Conservation (phyloP, 2,797 vertebrate genomes). For the Myotis pilosus region DNA sequence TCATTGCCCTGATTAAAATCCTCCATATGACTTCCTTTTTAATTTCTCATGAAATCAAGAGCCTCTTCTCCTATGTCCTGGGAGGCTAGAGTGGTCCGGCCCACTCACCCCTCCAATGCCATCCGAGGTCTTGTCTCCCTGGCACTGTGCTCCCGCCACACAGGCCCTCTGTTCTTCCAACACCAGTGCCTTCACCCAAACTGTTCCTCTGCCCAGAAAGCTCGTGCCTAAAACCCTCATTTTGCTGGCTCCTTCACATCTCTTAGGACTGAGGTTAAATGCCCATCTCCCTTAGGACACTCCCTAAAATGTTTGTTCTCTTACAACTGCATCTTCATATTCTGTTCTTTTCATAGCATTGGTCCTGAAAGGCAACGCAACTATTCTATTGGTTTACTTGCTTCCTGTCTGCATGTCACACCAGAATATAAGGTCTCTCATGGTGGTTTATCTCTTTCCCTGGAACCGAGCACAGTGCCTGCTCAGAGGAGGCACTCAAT, state of each 20-base stretch:
- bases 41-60: background rate
- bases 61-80: background rate
- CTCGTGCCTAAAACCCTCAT: background rate
- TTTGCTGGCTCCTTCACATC: background rate
- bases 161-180: background rate
- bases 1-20: background rate
- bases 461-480: background rate
- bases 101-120: background rate
- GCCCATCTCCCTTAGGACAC: background rate
- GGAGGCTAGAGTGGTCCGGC: background rate
- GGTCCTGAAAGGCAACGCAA: background rate
- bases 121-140: background rate
- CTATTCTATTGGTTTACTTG: background rate
- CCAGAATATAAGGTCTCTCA: background rate
- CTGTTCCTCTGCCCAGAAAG: background rate
- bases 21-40: background rate
- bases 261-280: background rate
- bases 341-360: background rate
- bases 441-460: background rate
- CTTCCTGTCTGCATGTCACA: background rate
- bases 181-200: background rate
- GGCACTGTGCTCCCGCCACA: background rate
- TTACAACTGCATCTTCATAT: background rate
- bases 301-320: background rate
- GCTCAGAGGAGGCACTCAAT: background rate